Evolutionary conservation across 1,140 invertebrate genomes (phyloP).

Genomic region (Hypothenemus hampei): DNA sequence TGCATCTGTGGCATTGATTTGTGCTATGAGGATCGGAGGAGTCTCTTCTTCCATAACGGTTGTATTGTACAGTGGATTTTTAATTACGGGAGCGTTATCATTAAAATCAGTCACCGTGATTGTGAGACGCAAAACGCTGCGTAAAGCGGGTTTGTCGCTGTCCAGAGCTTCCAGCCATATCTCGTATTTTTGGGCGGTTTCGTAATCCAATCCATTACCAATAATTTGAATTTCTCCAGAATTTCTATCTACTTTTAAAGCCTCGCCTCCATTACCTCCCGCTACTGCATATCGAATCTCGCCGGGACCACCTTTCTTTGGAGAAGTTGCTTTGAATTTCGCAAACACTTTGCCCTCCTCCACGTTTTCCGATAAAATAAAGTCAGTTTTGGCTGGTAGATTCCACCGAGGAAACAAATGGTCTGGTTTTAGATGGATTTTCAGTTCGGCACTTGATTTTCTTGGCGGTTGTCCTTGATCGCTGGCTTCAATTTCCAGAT

Average conservation of each 20-base stretch:
- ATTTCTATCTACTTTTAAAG: conserved; percentile 71
- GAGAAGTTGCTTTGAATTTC: conserved; percentile 63
- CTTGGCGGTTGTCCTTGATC: conserved; percentile 61
- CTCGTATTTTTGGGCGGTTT: conserved; percentile 76
- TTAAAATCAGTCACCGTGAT: conserved; percentile 89
- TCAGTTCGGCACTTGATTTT: conserved; percentile 62
- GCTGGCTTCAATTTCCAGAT: conserved; percentile 67
- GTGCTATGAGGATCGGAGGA: conserved; percentile 70
- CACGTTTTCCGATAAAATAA: conserved; percentile 74
- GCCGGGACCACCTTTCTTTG: conserved; percentile 64
- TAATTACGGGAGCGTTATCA: conserved; percentile 84
- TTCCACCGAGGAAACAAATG: conserved; percentile 71
- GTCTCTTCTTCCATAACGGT: conserved; percentile 81
- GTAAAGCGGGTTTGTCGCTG: conserved; percentile 71
- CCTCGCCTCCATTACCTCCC: conserved; percentile 81
- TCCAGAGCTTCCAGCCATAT: conserved; percentile 91
- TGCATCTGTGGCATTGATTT: conserved; percentile 75
- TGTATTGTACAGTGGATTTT: conserved; percentile 74
- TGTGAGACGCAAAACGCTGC: conserved; percentile 68
- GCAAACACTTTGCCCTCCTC: conserved; percentile 67
- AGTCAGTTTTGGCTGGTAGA: conserved; percentile 61
- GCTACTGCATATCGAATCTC: conserved; percentile 78
- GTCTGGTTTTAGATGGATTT: conserved; percentile 56
- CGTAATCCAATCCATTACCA: conserved; percentile 79
- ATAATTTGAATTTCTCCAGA: conserved; percentile 76